Evolutionary conservation across 2,113 vertebrate species (phyloP).

Genomic region (Leucosticte australis): DNA sequence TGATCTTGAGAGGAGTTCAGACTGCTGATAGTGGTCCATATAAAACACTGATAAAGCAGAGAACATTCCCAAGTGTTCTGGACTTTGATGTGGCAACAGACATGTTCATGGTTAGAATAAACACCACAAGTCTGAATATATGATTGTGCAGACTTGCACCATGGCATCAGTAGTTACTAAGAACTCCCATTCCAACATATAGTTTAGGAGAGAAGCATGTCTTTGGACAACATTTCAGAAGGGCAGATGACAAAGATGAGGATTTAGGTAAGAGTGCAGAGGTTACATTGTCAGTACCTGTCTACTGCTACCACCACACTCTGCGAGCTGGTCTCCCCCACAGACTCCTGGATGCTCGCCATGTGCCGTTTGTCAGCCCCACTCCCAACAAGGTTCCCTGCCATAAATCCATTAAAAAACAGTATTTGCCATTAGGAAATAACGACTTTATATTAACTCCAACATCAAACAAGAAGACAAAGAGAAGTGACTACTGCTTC

Average conservation of each 20-base stretch:
- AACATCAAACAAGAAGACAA: neutral
- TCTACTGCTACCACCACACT: constrained; percentile 97
- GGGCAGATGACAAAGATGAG: neutral
- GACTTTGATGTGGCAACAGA: neutral
- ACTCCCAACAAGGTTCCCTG: constrained; percentile 83
- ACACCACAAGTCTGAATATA: neutral
- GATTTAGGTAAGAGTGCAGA: neutral
- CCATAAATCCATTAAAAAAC: neutral
- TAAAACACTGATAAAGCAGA: neutral
- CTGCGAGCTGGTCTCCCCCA: constrained; percentile 97
- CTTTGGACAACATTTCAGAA: neutral
- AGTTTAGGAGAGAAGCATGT: neutral
- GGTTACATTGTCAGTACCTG: constrained; percentile 74
- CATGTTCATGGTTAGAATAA: neutral
- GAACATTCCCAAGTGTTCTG: neutral
- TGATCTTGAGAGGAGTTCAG: neutral
- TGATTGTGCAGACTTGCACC: neutral
- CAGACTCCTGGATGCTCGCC: constrained; percentile 94
- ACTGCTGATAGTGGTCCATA: neutral
- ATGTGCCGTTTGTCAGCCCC: constrained; percentile 92
- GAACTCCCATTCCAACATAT: neutral
- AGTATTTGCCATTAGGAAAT: neutral
- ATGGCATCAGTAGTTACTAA: neutral
- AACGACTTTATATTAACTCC: neutral
- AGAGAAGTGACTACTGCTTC: neutral